phyloP scores from a whole-genome alignment of 1,140 invertebrate genomes.

The Metopolophium dirhodum region DNA sequence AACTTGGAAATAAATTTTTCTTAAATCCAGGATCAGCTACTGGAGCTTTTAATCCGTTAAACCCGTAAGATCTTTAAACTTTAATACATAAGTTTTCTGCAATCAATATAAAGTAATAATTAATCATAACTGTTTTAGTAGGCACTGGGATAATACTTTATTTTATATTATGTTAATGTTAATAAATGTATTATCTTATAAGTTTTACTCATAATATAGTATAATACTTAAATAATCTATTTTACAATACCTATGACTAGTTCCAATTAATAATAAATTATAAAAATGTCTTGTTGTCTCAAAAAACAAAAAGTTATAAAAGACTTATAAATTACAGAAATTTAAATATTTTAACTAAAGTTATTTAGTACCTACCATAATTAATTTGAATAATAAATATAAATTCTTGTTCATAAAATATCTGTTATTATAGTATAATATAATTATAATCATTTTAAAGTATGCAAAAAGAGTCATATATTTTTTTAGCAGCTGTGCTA shows the following conservation, averaged over 20 bases:
- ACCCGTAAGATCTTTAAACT: constrained; percentile 72
- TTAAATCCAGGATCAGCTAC: constrained; percentile 99
- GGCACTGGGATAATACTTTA: background rate
- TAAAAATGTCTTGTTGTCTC: background rate
- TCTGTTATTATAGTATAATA: background rate
- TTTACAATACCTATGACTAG: background rate
- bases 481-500: background rate
- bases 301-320: background rate
- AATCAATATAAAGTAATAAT: background rate
- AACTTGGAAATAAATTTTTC: constrained; percentile 98
- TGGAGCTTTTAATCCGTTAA: constrained; percentile 93
- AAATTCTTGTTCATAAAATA: too few relatives aligned
- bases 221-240: background rate
- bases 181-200: background rate
- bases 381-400: background rate
- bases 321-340: background rate
- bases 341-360: too few relatives aligned
- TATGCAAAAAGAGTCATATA: too few relatives aligned
- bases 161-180: background rate
- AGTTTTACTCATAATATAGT: background rate
- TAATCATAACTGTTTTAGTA: background rate
- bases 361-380: too few relatives aligned
- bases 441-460: background rate
- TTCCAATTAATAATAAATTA: background rate
- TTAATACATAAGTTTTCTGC: background rate